Percentiles rank a stretch among this genome's conserved stretches.
Evolutionary conservation across 1,140 invertebrate species (phyloP).

Genomic region (Macrobrachium nipponense): DNA sequence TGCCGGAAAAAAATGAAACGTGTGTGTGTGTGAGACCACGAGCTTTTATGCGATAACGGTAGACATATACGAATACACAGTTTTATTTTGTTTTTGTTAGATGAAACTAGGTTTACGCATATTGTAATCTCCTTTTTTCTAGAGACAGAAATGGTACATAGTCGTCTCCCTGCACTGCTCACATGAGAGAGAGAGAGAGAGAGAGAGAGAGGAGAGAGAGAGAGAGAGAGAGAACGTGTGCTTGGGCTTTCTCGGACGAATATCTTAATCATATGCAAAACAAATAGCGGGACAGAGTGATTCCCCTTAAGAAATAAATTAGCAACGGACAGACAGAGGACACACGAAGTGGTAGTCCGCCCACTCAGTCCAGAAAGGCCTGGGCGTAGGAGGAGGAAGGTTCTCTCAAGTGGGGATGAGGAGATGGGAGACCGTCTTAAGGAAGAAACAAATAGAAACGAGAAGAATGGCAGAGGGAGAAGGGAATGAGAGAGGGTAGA

Average conservation of each 20-base stretch:
- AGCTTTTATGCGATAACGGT: neutral
- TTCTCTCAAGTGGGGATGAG: neutral
- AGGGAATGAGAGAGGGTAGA: neutral
- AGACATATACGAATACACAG: neutral
- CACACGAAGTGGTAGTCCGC: no score
- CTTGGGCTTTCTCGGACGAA: neutral
- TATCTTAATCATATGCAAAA: conserved; percentile 6
- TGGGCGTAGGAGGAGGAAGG: conserved; percentile 3
- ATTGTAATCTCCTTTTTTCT: neutral
- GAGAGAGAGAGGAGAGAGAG: conserved; percentile 5
- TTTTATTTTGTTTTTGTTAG: neutral
- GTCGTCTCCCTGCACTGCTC: no score
- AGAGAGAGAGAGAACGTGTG: conserved; percentile 26
- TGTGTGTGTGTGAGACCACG: no score
- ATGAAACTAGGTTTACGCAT: neutral
- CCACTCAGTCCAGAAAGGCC: no score
- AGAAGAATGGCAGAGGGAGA: neutral
- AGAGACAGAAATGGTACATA: neutral
- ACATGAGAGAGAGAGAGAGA: conserved; percentile 32
- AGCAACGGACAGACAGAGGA: no score
- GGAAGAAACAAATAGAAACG: no score
- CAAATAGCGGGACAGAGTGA: neutral
- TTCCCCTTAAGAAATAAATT: no score
- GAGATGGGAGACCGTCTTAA: neutral
- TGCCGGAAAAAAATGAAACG: no score